Evolutionary conservation across 2,113 vertebrate genomes (phyloP), one percentile per base, ranked within the genome.

Genomic region (Phasianus colchicus): DNA sequence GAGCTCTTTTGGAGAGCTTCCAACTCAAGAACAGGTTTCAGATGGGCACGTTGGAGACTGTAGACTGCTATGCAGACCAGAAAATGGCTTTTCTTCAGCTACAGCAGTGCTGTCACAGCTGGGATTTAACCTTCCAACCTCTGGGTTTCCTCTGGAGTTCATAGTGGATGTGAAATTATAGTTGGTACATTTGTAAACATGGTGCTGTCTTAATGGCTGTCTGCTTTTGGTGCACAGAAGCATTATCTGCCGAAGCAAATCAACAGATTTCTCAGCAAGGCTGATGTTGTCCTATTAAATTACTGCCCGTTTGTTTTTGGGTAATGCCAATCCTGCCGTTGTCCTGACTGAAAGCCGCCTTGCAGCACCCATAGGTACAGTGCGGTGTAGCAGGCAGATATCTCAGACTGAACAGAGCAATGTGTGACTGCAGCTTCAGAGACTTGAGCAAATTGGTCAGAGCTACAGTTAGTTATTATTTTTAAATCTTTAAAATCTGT

Each of bases 341-440:
- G 96, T 95, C 93, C 60, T 96, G 97, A 96, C 95, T 96, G 91
- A 96, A 94, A 63, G 86, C 92, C 82, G 27, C 48, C 27, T 60
- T 0, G 9, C 61, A 86, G 89, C 79, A 83, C 60, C 47, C 10
- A 6, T 71, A 81, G 91, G 89, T 85, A 74, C 87, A 48, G 94
- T 4, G 9, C 91, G 71, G 87, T 38, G 58, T 30, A 90, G 85
- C 85, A 86, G 87, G 93, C 95, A 84, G 63, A 90, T 85, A 38
- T 85, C 91, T 92, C 22, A 5, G 50, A 45, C 77, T 42, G 10
- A 60, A 30, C 6, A 83, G 76, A 95, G 81, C 57, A 7, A 45
- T n/a, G 76, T 91, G 58, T 50, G 63, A 65, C 60, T 64, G 86
- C 77, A 63, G 71, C 91, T 96, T 96, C 86, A 93, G 92, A 96